A percentile compares a stretch with the other conserved stretches of the same genome.
Evolutionary conservation across 2,797 vertebrate genomes (phyloP).

Genomic region (Triplophysa yarkandensis): DNA sequence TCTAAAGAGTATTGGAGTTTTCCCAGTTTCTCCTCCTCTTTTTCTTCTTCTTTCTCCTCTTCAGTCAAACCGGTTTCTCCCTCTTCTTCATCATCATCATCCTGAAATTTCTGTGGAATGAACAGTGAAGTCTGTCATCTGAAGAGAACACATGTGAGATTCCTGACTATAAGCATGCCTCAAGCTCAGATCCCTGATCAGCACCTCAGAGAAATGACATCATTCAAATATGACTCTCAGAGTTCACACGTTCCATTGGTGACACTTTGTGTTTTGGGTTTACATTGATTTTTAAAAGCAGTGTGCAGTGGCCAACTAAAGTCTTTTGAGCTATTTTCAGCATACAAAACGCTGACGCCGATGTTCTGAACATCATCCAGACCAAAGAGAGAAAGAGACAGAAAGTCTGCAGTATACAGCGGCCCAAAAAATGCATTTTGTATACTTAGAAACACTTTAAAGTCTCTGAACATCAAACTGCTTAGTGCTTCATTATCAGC

Average conservation of each 20-base stretch:
- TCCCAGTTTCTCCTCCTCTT: conserved; percentile 92
- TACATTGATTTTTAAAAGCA: too few species aligned
- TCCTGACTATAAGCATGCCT: conserved; percentile 74
- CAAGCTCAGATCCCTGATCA: conserved; percentile 70
- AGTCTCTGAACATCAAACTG: not conserved
- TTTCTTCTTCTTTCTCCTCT: conserved; percentile 94
- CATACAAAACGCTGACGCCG: conserved; percentile 42
- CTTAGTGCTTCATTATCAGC: not conserved
- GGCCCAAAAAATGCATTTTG: not conserved
- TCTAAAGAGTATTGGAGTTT: conserved; percentile 96
- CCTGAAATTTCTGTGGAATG: conserved; percentile 81
- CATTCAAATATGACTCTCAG: conserved; percentile 54
- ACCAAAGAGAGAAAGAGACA: conserved; percentile 5
- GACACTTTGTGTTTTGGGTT: conserved; percentile 44
- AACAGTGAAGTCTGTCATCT: not conserved
- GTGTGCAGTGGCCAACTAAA: too few species aligned
- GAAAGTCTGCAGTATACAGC: not conserved
- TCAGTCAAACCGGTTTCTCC: conserved; percentile 92
- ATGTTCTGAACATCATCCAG: conserved; percentile 22
- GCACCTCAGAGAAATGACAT: conserved; percentile 54
- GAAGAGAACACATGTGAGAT: conserved; percentile 15
- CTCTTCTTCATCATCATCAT: conserved; percentile 88
- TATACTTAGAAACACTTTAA: not conserved
- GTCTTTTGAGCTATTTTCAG: conserved; percentile 43
- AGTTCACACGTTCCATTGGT: conserved; percentile 56